A percentile compares a stretch with the other conserved stretches of the same genome.
These are phyloP conservation scores for Kuschelorhynchus macadamiae DNA, from an alignment of 2,888 invertebrate species.

Conservation along the genomic window DNA sequence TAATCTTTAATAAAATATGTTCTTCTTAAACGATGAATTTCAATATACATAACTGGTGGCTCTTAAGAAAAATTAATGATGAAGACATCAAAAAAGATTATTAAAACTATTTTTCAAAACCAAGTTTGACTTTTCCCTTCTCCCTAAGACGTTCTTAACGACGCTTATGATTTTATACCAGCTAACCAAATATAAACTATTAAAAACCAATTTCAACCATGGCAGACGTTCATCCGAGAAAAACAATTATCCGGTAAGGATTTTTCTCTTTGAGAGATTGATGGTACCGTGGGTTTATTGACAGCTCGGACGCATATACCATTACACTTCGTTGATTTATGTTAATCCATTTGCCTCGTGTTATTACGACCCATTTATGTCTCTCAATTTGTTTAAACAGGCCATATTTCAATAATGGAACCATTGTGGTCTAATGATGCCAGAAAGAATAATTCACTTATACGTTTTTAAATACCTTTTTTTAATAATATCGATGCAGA, in stretches of 20 bases:
- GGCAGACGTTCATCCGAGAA: slow-evolving; percentile 39
- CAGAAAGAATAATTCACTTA: no score
- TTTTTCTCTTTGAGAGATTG: slow-evolving; percentile 48
- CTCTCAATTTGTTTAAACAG: slow-evolving; percentile 42
- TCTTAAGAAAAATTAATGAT: no score
- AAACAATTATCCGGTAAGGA: slow-evolving; percentile 44
- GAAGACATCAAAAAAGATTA: no score
- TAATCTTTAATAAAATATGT: no score
- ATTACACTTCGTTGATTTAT: slow-evolving; percentile 50
- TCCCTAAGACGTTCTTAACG: no score
- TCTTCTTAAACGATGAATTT: no score
- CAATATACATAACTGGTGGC: no score
- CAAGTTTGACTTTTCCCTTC: no score
- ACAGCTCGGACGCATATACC: slow-evolving; percentile 48
- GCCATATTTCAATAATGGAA: neutral
- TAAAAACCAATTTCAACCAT: slow-evolving; percentile 40
- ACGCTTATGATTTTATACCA: no score
- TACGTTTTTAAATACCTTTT: no score
- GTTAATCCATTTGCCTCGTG: slow-evolving; percentile 45
- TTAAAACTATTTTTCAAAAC: no score
- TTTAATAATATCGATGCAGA: no score
- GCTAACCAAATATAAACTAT: slow-evolving; percentile 15
- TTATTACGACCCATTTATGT: slow-evolving; percentile 49
- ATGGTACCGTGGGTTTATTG: slow-evolving; percentile 49
- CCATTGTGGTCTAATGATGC: neutral